Evolutionary conservation across 2,113 vertebrate species (phyloP).

Genomic region (Paralichthys olivaceus): DNA sequence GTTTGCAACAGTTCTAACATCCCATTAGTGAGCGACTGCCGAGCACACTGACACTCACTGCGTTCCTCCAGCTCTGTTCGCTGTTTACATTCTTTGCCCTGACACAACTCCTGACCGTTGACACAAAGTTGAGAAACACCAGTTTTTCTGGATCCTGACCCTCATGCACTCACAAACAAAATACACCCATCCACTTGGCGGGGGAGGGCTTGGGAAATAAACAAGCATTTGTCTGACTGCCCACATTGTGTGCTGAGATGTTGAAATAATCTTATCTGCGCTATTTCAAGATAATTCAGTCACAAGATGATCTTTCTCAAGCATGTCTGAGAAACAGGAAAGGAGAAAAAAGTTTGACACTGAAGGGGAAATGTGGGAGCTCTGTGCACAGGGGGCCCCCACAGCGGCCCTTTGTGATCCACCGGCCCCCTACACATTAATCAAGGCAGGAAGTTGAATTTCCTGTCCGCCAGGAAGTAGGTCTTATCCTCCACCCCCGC

Average conservation of each 20-base stretch:
- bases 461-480: conserved; percentile 76
- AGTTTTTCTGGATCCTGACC: conserved; percentile 70
- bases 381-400: conserved; percentile 65
- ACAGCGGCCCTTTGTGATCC: conserved; percentile 50
- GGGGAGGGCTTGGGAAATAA: conserved; percentile 21
- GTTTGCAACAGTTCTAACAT: conserved; percentile 47
- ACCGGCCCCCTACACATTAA: conserved; percentile 70
- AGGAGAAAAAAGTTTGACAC: conserved; percentile 25
- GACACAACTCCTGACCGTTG: conserved; percentile 62
- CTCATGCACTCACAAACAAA: conserved; percentile 44
- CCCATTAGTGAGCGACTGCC: conserved; percentile 44
- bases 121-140: conserved; percentile 71
- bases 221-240: conserved; percentile 9
- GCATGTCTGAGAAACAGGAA: conserved; percentile 1
- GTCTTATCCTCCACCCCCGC: conserved; percentile 36
- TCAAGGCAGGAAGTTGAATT: conserved; percentile 79
- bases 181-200: background rate
- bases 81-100: conserved; percentile 73
- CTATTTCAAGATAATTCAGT: background rate
- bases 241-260: conserved; percentile 21
- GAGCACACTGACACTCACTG: conserved; percentile 3
- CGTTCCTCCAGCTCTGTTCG: conserved; percentile 44
- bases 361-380: conserved; percentile 51
- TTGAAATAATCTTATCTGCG: conserved; percentile 19
- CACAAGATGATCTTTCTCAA: conserved; percentile 14